Conservation (phyloP, 2,888 invertebrate genomes). For the Synergus gifuensis region DNA sequence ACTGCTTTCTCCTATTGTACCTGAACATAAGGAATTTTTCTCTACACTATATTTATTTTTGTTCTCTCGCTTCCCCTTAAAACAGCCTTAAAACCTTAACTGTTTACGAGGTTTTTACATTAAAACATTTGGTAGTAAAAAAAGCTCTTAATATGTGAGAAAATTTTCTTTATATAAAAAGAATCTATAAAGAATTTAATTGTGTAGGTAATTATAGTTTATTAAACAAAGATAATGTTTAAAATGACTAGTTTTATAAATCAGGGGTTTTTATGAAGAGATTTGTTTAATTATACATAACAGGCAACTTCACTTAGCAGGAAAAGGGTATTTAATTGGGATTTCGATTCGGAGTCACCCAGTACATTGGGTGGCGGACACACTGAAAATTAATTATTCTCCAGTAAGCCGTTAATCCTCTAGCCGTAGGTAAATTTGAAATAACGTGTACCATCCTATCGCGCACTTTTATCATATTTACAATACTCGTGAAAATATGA, state of each 20-base stretch:
- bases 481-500: neutral
- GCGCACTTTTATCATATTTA: neutral
- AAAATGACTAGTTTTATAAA: too few relatives aligned
- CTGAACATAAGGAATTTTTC: neutral
- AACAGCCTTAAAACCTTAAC: neutral
- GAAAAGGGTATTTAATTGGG: neutral
- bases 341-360: neutral
- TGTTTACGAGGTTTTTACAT: neutral
- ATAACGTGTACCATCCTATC: neutral
- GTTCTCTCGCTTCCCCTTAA: neutral
- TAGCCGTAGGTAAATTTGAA: neutral
- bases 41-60: neutral
- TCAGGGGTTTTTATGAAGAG: too few relatives aligned
- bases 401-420: neutral
- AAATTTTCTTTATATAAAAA: neutral
- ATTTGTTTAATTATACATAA: neutral
- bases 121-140: neutral
- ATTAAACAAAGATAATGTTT: too few relatives aligned
- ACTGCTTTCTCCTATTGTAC: conserved; percentile 15
- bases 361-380: neutral
- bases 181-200: too few relatives aligned
- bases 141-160: neutral
- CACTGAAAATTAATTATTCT: conserved; percentile 1
- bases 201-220: too few relatives aligned
- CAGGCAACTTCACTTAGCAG: neutral